These are phyloP conservation scores for Naso thynnoides DNA, from an alignment of 2,797 vertebrate species.

Conservation along the genomic window DNA sequence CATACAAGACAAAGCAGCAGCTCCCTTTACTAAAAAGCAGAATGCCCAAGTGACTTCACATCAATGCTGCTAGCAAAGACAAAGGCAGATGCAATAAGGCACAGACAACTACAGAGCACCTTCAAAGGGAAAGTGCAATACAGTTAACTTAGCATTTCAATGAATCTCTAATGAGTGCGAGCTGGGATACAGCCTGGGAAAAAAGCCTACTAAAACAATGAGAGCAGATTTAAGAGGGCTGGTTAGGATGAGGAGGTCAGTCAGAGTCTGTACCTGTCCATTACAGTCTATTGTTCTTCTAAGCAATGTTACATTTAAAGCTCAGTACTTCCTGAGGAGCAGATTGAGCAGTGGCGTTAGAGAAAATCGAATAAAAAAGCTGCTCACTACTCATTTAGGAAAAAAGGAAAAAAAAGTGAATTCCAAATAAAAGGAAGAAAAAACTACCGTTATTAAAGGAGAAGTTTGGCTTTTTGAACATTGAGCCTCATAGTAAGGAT, in stretches of 20 bases:
- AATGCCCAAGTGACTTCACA: conserved; percentile 58
- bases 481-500: too few relatives aligned
- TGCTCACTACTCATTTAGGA: conserved; percentile 2
- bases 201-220: conserved; percentile 28
- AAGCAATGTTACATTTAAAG: conserved; percentile 36
- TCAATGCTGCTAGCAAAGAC: conserved; percentile 64
- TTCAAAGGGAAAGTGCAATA: conserved; percentile 60
- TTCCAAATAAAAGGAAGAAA: not conserved
- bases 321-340: conserved; percentile 13
- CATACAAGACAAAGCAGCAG: conserved; percentile 61
- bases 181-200: conserved; percentile 18
- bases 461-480: too few relatives aligned
- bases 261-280: conserved; percentile 29
- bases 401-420: not conserved
- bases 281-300: conserved; percentile 51
- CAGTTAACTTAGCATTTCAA: conserved; percentile 78
- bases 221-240: conserved; percentile 34
- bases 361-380: not conserved
- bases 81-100: conserved; percentile 60
- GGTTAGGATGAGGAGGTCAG: conserved; percentile 36
- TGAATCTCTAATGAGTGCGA: conserved; percentile 59
- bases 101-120: conserved; percentile 49
- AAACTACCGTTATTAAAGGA: not conserved
- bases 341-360: not conserved
- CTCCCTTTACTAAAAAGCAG: conserved; percentile 52